Percentiles rank a stretch among this genome's conserved stretches.
Conservation (phyloP, 1,140 invertebrate species). For the Apis laboriosa region DNA sequence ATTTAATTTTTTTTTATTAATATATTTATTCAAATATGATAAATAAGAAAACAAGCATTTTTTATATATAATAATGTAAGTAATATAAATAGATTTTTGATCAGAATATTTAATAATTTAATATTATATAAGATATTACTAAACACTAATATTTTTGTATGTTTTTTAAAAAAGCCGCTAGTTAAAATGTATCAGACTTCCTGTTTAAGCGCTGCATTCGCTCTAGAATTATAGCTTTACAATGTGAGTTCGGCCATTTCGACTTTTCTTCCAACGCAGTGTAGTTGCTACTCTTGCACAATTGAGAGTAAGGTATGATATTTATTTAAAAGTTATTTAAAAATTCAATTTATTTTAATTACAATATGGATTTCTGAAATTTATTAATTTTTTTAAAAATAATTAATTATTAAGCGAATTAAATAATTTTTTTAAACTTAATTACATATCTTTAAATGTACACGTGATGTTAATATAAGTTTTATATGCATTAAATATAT, state of each 20-base stretch:
- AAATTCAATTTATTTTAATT: slow-evolving; percentile 8
- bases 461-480: background rate
- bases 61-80: background rate
- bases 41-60: background rate
- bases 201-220: slow-evolving; percentile 26
- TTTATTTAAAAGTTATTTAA: slow-evolving; percentile 10
- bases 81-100: background rate
- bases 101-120: background rate
- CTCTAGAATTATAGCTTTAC: background rate
- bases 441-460: background rate
- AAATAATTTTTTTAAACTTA: background rate
- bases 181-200: background rate
- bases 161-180: background rate
- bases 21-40: background rate
- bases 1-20: background rate
- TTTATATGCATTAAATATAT: background rate
- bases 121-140: background rate
- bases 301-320: slow-evolving; percentile 32
- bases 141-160: background rate
- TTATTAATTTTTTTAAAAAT: background rate
- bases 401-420: background rate
- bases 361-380: background rate
- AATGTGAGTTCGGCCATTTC: slow-evolving; percentile 59
- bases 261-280: background rate
- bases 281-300: slow-evolving; percentile 41